These are phyloP conservation scores for Poecilia latipinna DNA, from an alignment of 2,113 vertebrate genomes.

Conservation along the genomic window DNA sequence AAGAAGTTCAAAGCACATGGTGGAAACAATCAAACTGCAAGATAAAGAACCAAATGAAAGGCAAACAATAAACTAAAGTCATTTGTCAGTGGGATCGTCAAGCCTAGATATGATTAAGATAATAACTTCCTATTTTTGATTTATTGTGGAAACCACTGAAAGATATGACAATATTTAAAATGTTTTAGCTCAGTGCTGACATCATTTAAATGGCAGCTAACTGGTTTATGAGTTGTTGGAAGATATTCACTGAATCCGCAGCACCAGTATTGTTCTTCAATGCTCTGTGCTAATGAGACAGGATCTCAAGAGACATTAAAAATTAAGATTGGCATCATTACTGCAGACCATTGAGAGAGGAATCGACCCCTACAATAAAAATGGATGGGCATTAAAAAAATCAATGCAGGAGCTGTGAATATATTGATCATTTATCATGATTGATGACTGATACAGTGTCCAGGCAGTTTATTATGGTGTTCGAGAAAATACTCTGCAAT, in stretches of 20 bases:
- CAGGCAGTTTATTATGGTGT: neutral
- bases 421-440: neutral
- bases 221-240: too few relatives aligned
- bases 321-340: neutral
- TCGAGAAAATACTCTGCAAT: neutral
- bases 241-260: too few relatives aligned
- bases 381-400: too few relatives aligned
- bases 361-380: neutral
- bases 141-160: conserved; percentile 6
- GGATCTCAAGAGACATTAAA: neutral
- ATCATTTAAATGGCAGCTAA: neutral
- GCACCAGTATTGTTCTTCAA: neutral
- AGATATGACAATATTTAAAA: neutral
- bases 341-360: neutral
- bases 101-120: neutral
- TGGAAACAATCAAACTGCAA: conserved; percentile 61
- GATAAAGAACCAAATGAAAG: neutral
- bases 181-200: neutral
- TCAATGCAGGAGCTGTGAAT: too few relatives aligned
- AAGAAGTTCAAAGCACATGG: conserved; percentile 57
- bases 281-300: neutral
- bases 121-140: neutral
- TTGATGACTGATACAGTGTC: neutral
- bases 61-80: conserved; percentile 15
- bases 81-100: neutral